Evolutionary conservation across 1,140 invertebrate genomes (phyloP).

Genomic region (Notospermus geniculatus): DNA sequence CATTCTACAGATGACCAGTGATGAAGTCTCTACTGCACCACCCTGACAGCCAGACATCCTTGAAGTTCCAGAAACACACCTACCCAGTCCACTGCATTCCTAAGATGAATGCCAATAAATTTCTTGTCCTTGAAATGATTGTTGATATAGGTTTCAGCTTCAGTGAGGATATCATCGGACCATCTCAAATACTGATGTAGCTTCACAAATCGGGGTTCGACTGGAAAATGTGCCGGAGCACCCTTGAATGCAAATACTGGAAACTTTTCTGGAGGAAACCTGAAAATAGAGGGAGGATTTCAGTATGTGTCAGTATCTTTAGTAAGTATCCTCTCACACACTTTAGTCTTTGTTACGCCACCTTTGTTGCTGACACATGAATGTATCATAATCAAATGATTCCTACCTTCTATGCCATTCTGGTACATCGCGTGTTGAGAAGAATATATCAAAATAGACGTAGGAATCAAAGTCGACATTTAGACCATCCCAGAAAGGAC

Average conservation of each 20-base stretch:
- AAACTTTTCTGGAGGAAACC: constrained; percentile 69
- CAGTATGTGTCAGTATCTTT: too few relatives aligned
- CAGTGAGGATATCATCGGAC: constrained; percentile 68
- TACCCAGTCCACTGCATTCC: constrained; percentile 96
- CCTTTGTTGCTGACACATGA: neutral
- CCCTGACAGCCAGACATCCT: too few relatives aligned
- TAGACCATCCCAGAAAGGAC: constrained; percentile 96
- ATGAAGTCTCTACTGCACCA: too few relatives aligned
- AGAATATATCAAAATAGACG: constrained; percentile 85
- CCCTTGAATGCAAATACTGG: constrained; percentile 70
- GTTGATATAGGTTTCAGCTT: constrained; percentile 75
- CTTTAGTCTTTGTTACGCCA: too few relatives aligned
- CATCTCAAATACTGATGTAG: constrained; percentile 85
- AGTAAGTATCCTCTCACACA: too few relatives aligned
- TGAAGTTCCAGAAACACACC: constrained; percentile 27
- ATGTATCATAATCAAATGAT: too few relatives aligned
- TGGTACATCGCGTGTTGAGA: too few relatives aligned
- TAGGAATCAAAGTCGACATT: constrained; percentile 82
- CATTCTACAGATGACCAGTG: too few relatives aligned
- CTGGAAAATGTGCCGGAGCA: constrained; percentile 92
- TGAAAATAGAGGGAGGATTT: constrained; percentile 26
- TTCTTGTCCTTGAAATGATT: constrained; percentile 67
- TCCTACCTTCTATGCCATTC: constrained; percentile 28
- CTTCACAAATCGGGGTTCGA: constrained; percentile 75
- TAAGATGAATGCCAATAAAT: constrained; percentile 89